Conservation (phyloP, 2,888 invertebrate genomes). For the Clunio marinus region DNA sequence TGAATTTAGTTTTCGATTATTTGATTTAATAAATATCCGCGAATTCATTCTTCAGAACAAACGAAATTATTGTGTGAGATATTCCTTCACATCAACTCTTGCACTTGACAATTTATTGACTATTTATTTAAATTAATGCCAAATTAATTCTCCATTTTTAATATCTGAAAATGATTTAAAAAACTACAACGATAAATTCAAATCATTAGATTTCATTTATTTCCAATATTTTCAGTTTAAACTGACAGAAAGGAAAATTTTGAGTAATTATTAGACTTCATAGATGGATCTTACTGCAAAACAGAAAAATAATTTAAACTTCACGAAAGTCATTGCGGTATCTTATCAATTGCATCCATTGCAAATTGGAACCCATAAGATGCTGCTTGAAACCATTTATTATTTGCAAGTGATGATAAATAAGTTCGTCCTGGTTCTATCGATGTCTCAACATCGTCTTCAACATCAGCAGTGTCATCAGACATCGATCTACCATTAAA, state of each 20-base stretch:
- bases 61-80: too few species aligned
- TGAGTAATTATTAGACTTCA: neutral
- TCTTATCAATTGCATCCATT: conserved; percentile 50
- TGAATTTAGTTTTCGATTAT: too few species aligned
- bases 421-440: conserved; percentile 30
- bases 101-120: too few species aligned
- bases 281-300: too few species aligned
- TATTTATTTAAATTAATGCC: too few species aligned
- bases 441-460: conserved; percentile 41
- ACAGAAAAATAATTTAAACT: too few species aligned
- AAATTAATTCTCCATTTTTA: neutral
- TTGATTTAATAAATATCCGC: too few species aligned
- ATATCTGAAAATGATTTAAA: neutral
- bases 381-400: conserved; percentile 46
- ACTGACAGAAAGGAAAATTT: neutral
- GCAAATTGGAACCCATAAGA: conserved; percentile 49
- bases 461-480: conserved; percentile 50
- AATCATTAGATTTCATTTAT: too few species aligned
- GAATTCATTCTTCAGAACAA: too few species aligned
- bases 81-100: too few species aligned
- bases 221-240: neutral
- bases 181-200: too few species aligned
- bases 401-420: conserved; percentile 42
- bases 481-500: conserved; percentile 59
- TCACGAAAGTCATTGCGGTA: conserved; percentile 42